These are phyloP conservation scores for Pantelozetes paolii DNA, from an alignment of 2,888 invertebrate species.

Conservation along the genomic window DNA sequence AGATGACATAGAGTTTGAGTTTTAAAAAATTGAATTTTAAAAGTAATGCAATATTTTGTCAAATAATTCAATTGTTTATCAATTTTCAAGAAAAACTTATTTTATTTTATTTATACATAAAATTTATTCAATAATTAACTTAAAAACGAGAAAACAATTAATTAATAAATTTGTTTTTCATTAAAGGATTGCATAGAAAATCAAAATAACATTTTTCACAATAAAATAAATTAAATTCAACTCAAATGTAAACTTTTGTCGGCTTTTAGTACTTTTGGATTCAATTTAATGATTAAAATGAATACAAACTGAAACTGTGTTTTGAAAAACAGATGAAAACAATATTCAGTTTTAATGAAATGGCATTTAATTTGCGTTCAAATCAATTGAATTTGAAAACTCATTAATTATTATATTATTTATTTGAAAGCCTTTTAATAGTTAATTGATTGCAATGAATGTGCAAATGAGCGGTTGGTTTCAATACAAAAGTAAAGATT, in stretches of 20 bases:
- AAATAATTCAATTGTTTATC: not conserved
- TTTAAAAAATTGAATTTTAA: too few species aligned
- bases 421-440: not conserved
- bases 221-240: not conserved
- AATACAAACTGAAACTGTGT: too few species aligned
- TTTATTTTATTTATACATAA: conserved; percentile 15
- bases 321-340: too few species aligned
- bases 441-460: conserved; percentile 12
- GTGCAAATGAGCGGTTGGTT: conserved; percentile 35
- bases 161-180: conserved; percentile 1
- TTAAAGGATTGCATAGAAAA: conserved; percentile 21
- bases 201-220: not conserved
- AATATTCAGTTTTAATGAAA: too few species aligned
- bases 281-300: too few species aligned
- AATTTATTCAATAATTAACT: not conserved
- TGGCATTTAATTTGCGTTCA: not conserved
- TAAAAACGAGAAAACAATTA: not conserved
- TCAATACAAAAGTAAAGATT: conserved; percentile 7
- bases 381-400: too few species aligned
- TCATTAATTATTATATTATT: not conserved
- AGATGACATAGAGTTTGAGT: too few species aligned
- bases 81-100: not conserved
- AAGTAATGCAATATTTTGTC: not conserved
- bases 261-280: not conserved
- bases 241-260: not conserved